These are phyloP conservation scores for Nemotelus nigrinus DNA, from an alignment of 2,888 invertebrate genomes.

Conservation along the genomic window DNA sequence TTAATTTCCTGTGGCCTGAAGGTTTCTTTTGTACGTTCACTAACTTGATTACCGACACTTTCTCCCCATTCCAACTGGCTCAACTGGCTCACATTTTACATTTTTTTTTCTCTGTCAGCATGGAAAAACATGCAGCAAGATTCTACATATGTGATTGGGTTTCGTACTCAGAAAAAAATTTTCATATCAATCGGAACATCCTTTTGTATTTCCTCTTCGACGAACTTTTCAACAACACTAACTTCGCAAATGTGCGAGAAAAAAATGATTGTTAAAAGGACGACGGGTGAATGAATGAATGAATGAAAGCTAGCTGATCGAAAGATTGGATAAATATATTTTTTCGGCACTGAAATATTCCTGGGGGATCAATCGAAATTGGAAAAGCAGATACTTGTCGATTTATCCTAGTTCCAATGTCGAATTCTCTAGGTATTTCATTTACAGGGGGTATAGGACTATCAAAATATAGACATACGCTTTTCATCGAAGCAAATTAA, in stretches of 20 bases:
- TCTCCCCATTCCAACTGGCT: neutral
- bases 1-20: constrained; percentile 42
- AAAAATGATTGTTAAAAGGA: constrained; percentile 10
- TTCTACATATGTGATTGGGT: constrained; percentile 24
- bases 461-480: constrained; percentile 14
- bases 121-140: neutral
- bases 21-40: constrained; percentile 9
- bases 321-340: constrained; percentile 19
- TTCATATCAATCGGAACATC: constrained; percentile 25
- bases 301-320: constrained; percentile 18
- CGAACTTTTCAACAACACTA: constrained; percentile 4
- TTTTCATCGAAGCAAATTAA: constrained; percentile 45
- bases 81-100: neutral
- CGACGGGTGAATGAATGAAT: neutral
- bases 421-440: constrained; percentile 27
- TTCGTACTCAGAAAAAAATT: constrained; percentile 1
- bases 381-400: constrained; percentile 48
- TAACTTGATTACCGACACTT: constrained; percentile 13
- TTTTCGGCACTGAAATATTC: constrained; percentile 34
- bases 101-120: neutral
- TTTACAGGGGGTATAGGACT: constrained; percentile 5
- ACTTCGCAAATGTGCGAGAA: constrained; percentile 14
- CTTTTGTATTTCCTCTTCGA: constrained; percentile 15
- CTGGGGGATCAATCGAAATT: constrained; percentile 48
- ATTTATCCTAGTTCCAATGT: constrained; percentile 3